Evolutionary conservation across 1,140 invertebrate genomes (phyloP), one percentile per base, ranked within the genome.

Genomic region (Lutraria rhynchaena): DNA sequence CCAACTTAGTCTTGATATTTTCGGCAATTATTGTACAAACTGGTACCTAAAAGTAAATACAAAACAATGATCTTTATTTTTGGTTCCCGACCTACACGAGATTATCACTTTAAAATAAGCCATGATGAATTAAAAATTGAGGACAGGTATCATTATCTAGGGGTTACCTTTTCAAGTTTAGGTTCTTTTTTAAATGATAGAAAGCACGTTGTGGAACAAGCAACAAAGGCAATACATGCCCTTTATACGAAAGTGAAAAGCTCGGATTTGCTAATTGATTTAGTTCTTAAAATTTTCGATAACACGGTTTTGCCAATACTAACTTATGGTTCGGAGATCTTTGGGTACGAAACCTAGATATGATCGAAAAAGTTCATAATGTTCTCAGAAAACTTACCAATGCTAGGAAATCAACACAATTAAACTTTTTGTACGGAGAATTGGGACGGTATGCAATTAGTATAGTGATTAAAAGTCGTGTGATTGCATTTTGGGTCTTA

Each of bases 251-350:
- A 41, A 58, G 9, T 22, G 11, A 73, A 73, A 4, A 73, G 35
- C 35, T 15, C 70, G 5, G 55, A 58, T 27, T 19, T 73, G 24
- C 70, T 33, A 7, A 19, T 51, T n/a, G 70, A 57, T 22, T 17
- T 73, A 13, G 57, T 41, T 41, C 31, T 73, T 13, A 73, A 73
- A 24, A 27, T 73, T n/a, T 73, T 73, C 37, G 70, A 73, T 22
- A 29, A 73, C 53, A 73, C 15, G 3, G 27, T 73, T 17, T 15
- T 57, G 9, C 70, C 70, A 22, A 57, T 73, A 29, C 70, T 73
- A 41, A 73, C 53, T 0, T 73, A 73, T 15, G 70, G 70, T 35
- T 57, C 13, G 35, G 70, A 73, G n/a, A 51, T 73, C 13, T 73
- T 51, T 22, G 70, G 70, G 4, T 73, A 29, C 17, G 70, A 73